phyloP scores from a whole-genome alignment of 53 echinoderm and acorn worm species.

The Holothuria leucospilota region DNA sequence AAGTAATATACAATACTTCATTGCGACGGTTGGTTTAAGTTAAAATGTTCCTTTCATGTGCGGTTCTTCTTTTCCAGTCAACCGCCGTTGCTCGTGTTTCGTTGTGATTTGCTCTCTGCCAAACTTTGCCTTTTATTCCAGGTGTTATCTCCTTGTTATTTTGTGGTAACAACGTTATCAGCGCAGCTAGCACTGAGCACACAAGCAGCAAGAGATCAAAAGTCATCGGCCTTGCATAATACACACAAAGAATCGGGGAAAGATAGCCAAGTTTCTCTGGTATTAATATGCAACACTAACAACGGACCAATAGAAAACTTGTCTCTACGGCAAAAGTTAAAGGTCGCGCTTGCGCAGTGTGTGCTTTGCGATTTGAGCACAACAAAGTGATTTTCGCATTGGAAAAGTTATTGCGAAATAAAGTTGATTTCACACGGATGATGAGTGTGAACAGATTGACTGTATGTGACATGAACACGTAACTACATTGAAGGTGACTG shows the following conservation, averaged over 20 bases:
- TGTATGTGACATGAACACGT: too few relatives aligned
- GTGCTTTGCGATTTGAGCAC: not conserved
- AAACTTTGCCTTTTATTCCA: not conserved
- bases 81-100: constrained; percentile 29
- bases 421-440: too few relatives aligned
- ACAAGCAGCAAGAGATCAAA: constrained; percentile 9
- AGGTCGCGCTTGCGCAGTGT: constrained; percentile 35
- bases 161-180: constrained; percentile 14
- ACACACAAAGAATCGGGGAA: constrained; percentile 16
- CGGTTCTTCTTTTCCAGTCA: constrained; percentile 22
- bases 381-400: constrained; percentile 43
- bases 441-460: too few relatives aligned
- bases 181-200: not conserved
- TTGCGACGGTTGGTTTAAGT: constrained; percentile 41
- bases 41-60: constrained; percentile 7
- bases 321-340: constrained; percentile 35
- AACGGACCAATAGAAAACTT: not conserved
- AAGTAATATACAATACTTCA: constrained; percentile 72
- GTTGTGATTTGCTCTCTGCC: constrained; percentile 40
- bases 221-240: constrained; percentile 40
- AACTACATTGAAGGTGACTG: too few relatives aligned
- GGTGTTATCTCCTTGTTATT: constrained; percentile 8
- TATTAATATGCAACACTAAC: not conserved
- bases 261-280: constrained; percentile 11
- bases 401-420: constrained; percentile 25